Percentiles rank a stretch among this genome's conserved stretches.
Conservation (phyloP, 2,888 invertebrate genomes). For the Agapostemon virescens region DNA sequence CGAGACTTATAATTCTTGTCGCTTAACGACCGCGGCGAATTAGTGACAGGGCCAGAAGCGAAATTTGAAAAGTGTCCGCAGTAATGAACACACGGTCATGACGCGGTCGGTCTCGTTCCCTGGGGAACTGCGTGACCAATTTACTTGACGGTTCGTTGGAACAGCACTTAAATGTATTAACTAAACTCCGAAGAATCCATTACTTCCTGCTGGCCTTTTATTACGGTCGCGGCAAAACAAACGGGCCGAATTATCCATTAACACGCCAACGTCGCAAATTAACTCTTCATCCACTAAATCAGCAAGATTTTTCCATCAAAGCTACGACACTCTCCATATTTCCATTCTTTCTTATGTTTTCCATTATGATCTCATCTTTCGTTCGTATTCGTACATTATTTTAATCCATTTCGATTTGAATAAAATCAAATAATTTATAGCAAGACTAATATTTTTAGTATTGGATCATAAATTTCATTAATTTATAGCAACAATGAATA, state of each 20-base stretch:
- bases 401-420: too few species aligned
- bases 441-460: too few species aligned
- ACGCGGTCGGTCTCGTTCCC: neutral
- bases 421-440: too few species aligned
- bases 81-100: slow-evolving; percentile 22
- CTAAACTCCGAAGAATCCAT: slow-evolving; percentile 8
- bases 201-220: slow-evolving; percentile 1
- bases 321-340: neutral
- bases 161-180: slow-evolving; percentile 3
- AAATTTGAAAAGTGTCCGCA: slow-evolving; percentile 31
- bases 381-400: neutral
- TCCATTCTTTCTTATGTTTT: neutral
- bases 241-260: neutral
- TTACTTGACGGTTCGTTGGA: neutral
- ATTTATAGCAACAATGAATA: neutral
- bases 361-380: neutral
- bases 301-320: neutral
- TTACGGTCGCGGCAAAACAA: neutral
- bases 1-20: slow-evolving; percentile 18
- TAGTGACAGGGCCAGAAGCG: slow-evolving; percentile 10
- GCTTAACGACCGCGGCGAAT: slow-evolving; percentile 25
- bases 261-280: neutral
- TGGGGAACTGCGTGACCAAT: slow-evolving; percentile 8
- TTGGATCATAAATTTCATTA: too few species aligned
- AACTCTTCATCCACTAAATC: neutral